Percentiles rank a stretch among this genome's conserved stretches.
Evolutionary conservation across 2,797 vertebrate genomes (phyloP).

Genomic region (Sebastes cheni): DNA sequence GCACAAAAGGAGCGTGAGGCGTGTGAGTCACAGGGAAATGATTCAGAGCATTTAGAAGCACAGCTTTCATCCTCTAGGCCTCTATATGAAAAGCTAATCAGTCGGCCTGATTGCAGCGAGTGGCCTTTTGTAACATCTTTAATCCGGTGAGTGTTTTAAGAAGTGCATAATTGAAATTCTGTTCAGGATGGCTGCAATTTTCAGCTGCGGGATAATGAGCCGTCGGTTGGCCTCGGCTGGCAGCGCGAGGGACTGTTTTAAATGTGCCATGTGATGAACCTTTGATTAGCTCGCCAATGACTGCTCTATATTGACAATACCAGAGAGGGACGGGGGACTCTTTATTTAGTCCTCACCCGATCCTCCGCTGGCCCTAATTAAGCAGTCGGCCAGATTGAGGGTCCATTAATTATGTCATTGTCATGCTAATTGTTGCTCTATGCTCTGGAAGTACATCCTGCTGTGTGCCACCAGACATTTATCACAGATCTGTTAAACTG

Average conservation of each 20-base stretch:
- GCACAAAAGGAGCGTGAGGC: slow-evolving; percentile 44
- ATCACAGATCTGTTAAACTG: slow-evolving; percentile 10
- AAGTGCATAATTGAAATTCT: slow-evolving; percentile 91
- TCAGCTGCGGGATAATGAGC: slow-evolving; percentile 87
- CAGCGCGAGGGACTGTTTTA: slow-evolving; percentile 78
- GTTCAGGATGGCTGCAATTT: slow-evolving; percentile 86
- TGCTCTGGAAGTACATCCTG: slow-evolving; percentile 40
- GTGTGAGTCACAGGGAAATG: slow-evolving; percentile 50
- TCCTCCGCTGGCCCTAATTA: slow-evolving; percentile 85
- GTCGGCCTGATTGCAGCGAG: slow-evolving; percentile 77
- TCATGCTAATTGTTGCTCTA: slow-evolving; percentile 86
- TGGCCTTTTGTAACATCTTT: slow-evolving; percentile 82
- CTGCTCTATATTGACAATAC: slow-evolving; percentile 84
- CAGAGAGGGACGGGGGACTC: slow-evolving; percentile 79
- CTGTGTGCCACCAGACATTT: slow-evolving; percentile 25
- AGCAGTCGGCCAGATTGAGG: slow-evolving; percentile 91
- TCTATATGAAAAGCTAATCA: slow-evolving; percentile 81
- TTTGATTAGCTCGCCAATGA: slow-evolving; percentile 88
- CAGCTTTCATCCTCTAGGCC: slow-evolving; percentile 61
- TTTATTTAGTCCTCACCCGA: slow-evolving; percentile 87
- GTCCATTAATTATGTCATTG: slow-evolving; percentile 90
- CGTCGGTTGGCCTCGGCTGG: slow-evolving; percentile 86
- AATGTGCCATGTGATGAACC: slow-evolving; percentile 89
- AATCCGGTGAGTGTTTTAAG: slow-evolving; percentile 85
- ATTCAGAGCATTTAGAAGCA: slow-evolving; percentile 48